phyloP scores from a whole-genome alignment of 2,113 vertebrate species.

The Pavo muticus region DNA sequence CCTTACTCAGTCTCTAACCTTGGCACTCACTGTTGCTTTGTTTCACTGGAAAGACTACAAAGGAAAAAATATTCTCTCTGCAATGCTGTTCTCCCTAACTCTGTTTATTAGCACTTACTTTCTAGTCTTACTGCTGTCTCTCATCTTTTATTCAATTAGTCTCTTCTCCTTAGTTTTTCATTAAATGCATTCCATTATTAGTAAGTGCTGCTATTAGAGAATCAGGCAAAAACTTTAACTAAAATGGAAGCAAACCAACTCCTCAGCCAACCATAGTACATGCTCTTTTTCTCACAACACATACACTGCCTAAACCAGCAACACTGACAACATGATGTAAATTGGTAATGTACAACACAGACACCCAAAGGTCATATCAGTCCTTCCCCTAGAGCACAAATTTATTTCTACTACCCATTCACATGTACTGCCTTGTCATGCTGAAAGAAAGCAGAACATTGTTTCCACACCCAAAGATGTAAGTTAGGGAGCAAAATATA shows the following conservation, averaged over 20 bases:
- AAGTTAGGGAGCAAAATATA: not conserved
- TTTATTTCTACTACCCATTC: not conserved
- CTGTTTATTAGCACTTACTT: not conserved
- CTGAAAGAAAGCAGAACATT: not conserved
- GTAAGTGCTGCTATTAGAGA: not conserved
- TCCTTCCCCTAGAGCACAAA: not conserved
- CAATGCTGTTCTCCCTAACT: not conserved
- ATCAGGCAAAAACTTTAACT: not conserved
- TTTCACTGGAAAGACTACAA: not conserved
- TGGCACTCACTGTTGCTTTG: not conserved
- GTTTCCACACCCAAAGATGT: not conserved
- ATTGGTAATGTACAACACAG: not conserved
- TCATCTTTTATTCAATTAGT: not conserved
- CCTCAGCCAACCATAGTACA: not conserved
- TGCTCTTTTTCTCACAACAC: not conserved
- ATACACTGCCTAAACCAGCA: not conserved
- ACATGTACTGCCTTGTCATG: not conserved
- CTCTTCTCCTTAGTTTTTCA: not conserved
- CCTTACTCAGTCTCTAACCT: not conserved
- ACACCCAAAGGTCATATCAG: not conserved
- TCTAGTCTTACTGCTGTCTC: too few relatives aligned
- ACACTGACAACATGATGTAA: not conserved
- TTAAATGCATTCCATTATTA: not conserved
- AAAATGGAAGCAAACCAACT: not conserved
- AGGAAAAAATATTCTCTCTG: not conserved